A percentile compares a stretch with the other conserved stretches of the same genome.
Evolutionary conservation across 2,888 invertebrate genomes (phyloP).

Genomic region (Heteromurus nitidus): DNA sequence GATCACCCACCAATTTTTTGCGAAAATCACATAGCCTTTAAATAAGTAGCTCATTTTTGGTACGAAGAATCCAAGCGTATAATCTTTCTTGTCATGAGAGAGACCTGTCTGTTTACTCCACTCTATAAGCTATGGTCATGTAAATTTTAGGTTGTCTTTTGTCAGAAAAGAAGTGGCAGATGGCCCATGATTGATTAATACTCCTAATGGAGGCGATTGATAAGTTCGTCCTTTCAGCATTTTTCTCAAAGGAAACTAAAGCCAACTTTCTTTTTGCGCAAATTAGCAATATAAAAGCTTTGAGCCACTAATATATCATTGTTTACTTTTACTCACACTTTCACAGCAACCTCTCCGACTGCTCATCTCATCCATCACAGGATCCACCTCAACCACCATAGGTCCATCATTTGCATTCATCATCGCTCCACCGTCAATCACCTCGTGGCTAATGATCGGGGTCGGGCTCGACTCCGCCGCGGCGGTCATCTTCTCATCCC

Average conservation of each 20-base stretch:
- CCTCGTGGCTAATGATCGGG: slow-evolving; percentile 52
- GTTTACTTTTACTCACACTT: slow-evolving; percentile 47
- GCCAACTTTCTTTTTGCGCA: not conserved
- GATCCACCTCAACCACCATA: slow-evolving; percentile 53
- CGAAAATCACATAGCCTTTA: no score
- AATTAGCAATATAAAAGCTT: not conserved
- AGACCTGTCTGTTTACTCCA: no score
- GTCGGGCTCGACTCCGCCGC: not conserved
- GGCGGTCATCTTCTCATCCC: slow-evolving; percentile 50
- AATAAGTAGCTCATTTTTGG: no score
- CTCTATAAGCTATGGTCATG: no score
- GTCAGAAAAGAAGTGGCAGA: no score
- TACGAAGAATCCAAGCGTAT: no score
- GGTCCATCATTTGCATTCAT: slow-evolving; percentile 39
- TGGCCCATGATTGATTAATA: slow-evolving; percentile 22
- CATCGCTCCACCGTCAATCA: slow-evolving; percentile 10
- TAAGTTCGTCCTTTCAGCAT: not conserved
- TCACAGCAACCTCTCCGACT: slow-evolving; percentile 46
- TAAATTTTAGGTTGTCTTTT: no score
- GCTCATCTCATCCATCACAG: slow-evolving; percentile 31
- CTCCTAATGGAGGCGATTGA: not conserved
- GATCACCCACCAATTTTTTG: no score
- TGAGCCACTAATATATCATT: slow-evolving; percentile 18
- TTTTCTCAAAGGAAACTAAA: not conserved
- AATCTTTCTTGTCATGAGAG: no score